Conservation (phyloP, 2,797 vertebrate species). For the Octomys mimax region DNA sequence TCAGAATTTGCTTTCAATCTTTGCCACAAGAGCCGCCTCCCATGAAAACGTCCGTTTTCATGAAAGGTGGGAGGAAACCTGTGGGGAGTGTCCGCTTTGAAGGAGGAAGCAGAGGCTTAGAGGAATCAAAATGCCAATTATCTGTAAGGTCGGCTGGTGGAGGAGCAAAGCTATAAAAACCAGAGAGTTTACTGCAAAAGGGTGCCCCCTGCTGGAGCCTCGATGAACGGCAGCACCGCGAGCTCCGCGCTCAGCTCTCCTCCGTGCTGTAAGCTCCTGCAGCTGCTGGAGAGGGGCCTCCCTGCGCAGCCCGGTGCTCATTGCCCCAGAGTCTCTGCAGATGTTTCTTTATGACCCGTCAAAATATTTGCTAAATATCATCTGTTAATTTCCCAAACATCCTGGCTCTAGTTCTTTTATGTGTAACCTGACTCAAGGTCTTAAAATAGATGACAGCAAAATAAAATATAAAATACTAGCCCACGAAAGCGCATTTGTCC, state of each 20-base stretch:
- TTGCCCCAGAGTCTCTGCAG: slow-evolving; percentile 73
- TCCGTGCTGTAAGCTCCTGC: slow-evolving; percentile 78
- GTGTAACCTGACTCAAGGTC: slow-evolving; percentile 75
- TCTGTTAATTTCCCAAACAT: slow-evolving; percentile 83
- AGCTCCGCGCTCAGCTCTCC: neutral
- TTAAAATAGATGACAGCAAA: slow-evolving; percentile 80
- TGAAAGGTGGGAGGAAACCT: slow-evolving; percentile 54
- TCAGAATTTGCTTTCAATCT: slow-evolving; percentile 89
- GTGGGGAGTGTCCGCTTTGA: slow-evolving; percentile 63
- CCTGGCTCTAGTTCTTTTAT: slow-evolving; percentile 77
- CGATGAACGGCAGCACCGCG: slow-evolving; percentile 73
- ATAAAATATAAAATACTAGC: slow-evolving; percentile 56
- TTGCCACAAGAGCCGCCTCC: slow-evolving; percentile 84
- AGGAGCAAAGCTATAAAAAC: slow-evolving; percentile 81
- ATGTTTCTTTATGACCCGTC: slow-evolving; percentile 84
- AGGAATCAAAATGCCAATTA: slow-evolving; percentile 87
- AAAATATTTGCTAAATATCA: slow-evolving; percentile 84
- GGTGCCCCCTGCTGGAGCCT: slow-evolving; percentile 89
- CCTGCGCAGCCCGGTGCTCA: slow-evolving; percentile 44
- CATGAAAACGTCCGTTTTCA: slow-evolving; percentile 89
- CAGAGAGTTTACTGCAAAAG: slow-evolving; percentile 89
- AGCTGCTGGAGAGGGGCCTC: slow-evolving; percentile 76
- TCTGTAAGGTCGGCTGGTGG: slow-evolving; percentile 74
- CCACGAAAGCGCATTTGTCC: slow-evolving; percentile 51
- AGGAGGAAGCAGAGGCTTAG: slow-evolving; percentile 65